Percentiles rank a stretch among this genome's conserved stretches.
These are phyloP conservation scores for Eristalis tenax DNA, from an alignment of 2,888 invertebrate genomes.

Conservation along the genomic window DNA sequence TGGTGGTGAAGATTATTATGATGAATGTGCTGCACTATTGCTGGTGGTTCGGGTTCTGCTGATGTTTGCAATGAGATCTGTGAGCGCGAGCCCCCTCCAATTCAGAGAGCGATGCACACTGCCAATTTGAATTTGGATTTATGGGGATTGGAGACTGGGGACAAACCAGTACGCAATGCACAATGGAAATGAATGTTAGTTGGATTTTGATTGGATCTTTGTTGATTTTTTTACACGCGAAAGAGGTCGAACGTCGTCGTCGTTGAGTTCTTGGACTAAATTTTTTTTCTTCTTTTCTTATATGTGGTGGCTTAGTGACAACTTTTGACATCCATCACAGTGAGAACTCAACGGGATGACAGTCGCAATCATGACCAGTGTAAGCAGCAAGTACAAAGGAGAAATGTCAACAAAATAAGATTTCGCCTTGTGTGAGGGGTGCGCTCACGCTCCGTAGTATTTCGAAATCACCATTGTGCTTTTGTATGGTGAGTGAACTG, in stretches of 20 bases:
- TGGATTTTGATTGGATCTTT: constrained; percentile 43
- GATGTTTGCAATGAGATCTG: constrained; percentile 57
- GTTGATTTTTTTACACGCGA: constrained; percentile 58
- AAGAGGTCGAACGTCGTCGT: constrained; percentile 68
- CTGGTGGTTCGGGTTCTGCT: constrained; percentile 26
- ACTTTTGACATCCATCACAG: constrained; percentile 57
- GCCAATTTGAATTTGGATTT: neutral
- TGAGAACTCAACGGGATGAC: constrained; percentile 51
- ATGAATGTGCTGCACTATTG: neutral
- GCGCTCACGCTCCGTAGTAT: neutral
- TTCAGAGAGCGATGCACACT: neutral
- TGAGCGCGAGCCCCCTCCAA: constrained; percentile 46
- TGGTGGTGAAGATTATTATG: neutral
- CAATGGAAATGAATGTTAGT: constrained; percentile 14
- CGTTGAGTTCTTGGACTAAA: constrained; percentile 65
- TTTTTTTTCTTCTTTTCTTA: constrained; percentile 34
- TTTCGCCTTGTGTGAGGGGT: neutral
- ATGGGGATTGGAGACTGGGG: too few species aligned
- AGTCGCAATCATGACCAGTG: neutral
- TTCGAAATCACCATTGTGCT: neutral
- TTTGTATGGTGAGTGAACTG: neutral
- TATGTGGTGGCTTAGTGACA: constrained; percentile 57
- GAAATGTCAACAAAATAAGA: constrained; percentile 51
- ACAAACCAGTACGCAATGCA: neutral
- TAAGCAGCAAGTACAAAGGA: neutral